phyloP scores from a whole-genome alignment of 2,888 invertebrate genomes.

The Lepidocyrtinus sp. region DNA sequence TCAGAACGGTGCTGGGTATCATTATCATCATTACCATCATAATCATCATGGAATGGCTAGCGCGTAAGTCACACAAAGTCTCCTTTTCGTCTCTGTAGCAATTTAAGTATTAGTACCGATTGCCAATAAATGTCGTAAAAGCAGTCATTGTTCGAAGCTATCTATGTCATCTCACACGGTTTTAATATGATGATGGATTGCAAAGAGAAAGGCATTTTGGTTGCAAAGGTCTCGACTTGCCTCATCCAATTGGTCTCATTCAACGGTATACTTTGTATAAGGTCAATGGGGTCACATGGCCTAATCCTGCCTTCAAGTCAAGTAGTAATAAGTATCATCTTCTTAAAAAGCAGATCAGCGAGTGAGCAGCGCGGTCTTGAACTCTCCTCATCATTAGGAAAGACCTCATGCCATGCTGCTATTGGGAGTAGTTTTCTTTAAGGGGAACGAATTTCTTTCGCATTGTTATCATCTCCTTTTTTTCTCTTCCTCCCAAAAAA shows the following conservation, averaged over 20 bases:
- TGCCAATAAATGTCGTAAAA: too few relatives aligned
- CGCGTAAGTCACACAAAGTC: constrained; percentile 41
- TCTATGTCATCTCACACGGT: neutral
- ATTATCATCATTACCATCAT: too few relatives aligned
- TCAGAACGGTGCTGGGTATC: constrained; percentile 29
- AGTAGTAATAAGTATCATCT: neutral
- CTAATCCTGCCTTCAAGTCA: constrained; percentile 15
- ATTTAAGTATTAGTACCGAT: neutral
- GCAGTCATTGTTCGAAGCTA: neutral
- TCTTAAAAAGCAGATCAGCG: constrained; percentile 28
- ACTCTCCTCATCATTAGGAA: too few relatives aligned
- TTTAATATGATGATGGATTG: neutral
- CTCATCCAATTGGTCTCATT: neutral
- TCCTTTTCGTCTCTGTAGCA: too few relatives aligned
- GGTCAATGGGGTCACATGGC: constrained; percentile 38
- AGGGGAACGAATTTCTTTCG: neutral
- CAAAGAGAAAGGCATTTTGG: neutral
- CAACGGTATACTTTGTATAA: constrained; percentile 35
- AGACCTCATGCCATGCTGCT: constrained; percentile 20
- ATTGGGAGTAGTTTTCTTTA: neutral
- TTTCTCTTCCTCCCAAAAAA: neutral
- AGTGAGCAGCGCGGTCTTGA: constrained; percentile 29
- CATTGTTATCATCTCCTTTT: neutral
- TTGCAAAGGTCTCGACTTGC: neutral
- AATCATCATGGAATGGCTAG: constrained; percentile 49